Conservation (phyloP, 2,888 invertebrate genomes). For the Nomada ferruginata region DNA sequence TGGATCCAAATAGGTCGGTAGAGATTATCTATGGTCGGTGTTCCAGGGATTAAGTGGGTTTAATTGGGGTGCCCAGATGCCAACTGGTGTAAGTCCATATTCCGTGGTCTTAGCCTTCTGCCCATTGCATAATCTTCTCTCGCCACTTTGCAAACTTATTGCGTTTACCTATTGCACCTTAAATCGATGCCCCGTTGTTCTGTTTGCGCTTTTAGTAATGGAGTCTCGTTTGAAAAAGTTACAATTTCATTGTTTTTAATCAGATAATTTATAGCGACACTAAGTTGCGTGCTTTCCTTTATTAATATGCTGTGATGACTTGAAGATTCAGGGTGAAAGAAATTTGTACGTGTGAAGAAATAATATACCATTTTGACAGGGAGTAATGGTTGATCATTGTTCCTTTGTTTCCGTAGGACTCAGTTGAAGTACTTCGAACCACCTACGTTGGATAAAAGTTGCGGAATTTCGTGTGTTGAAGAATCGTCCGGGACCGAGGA, state of each 20-base stretch:
- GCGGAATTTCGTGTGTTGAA: conserved; percentile 41
- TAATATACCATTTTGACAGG: background rate
- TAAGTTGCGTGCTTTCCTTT: too few relatives aligned
- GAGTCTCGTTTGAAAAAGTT: background rate
- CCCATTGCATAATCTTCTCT: conserved; percentile 33
- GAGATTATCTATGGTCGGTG: conserved; percentile 43
- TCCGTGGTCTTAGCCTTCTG: conserved; percentile 24
- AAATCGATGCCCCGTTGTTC: background rate
- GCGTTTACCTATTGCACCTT: background rate
- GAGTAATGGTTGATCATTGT: background rate
- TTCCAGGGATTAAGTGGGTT: conserved; percentile 46
- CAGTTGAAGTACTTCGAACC: conserved; percentile 57
- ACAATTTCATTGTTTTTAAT: background rate
- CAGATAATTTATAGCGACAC: too few relatives aligned
- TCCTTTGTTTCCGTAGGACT: conserved; percentile 30
- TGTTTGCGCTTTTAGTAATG: background rate
- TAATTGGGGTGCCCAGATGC: conserved; percentile 50
- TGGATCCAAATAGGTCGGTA: conserved; percentile 60
- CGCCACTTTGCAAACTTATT: conserved; percentile 19
- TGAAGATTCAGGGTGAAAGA: too few relatives aligned
- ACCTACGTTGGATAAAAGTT: conserved; percentile 53
- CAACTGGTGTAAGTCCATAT: conserved; percentile 47
- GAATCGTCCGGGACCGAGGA: conserved; percentile 44
- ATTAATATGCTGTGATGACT: background rate
- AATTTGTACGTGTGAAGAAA: background rate